Conservation (phyloP, 2,113 vertebrate species). For the Oceanites oceanicus region DNA sequence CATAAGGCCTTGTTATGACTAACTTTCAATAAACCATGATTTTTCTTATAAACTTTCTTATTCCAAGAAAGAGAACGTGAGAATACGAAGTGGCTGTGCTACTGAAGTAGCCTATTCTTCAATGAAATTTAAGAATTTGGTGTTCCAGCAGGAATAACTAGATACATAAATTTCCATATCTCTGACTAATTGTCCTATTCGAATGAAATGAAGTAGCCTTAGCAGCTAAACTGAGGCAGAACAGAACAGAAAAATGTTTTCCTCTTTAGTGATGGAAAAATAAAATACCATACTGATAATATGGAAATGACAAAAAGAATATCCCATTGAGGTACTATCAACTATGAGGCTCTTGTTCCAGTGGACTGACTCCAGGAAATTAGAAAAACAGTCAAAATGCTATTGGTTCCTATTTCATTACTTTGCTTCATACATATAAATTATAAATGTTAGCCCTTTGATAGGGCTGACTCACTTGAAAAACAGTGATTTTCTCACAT, state of each 20-base stretch:
- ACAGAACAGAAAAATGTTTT: background rate
- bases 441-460: background rate
- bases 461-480: background rate
- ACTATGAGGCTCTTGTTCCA: background rate
- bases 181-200: background rate
- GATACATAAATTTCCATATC: background rate
- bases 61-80: background rate
- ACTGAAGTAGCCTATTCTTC: background rate
- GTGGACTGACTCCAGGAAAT: constrained; percentile 19
- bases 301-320: background rate
- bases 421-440: background rate
- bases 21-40: background rate
- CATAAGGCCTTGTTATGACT: background rate
- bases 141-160: background rate
- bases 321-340: background rate
- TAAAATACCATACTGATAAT: background rate
- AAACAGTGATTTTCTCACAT: background rate
- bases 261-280: background rate
- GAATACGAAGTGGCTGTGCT: background rate
- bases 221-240: background rate
- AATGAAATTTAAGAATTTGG: background rate
- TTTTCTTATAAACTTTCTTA: background rate
- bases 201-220: background rate
- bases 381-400: constrained; percentile 1
- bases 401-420: background rate